Conservation (phyloP, 2,888 invertebrate genomes). For the Lithophane semibrunnea region DNA sequence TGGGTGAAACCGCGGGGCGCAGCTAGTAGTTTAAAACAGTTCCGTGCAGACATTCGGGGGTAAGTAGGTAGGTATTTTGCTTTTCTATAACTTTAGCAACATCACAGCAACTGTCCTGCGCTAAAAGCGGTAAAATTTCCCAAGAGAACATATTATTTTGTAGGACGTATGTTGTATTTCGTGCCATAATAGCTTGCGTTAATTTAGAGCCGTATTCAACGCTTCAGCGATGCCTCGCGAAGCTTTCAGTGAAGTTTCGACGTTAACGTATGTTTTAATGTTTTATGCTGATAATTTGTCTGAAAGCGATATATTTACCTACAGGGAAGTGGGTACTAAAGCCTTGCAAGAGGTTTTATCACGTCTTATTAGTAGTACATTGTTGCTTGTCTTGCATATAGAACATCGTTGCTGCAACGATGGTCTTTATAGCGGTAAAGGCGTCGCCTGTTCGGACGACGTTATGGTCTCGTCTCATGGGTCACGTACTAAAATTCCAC, state of each 20-base stretch:
- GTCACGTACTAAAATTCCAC: conserved; percentile 28
- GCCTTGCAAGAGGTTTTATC: conserved; percentile 64
- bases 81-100: conserved; percentile 1
- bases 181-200: conserved; percentile 29
- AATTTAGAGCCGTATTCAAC: conserved; percentile 32
- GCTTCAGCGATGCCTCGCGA: conserved; percentile 21
- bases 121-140: conserved; percentile 18
- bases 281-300: conserved; percentile 56
- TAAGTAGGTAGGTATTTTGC: background rate
- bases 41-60: background rate
- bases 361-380: conserved; percentile 53
- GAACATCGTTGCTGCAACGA: conserved; percentile 34
- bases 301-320: conserved; percentile 52
- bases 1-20: too few relatives aligned
- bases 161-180: conserved; percentile 23
- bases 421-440: conserved; percentile 63
- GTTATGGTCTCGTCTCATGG: conserved; percentile 2
- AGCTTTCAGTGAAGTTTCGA: conserved; percentile 41
- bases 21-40: too few relatives aligned
- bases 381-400: conserved; percentile 57
- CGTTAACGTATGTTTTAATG: conserved; percentile 41
- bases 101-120: background rate
- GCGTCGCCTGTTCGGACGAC: conserved; percentile 42
- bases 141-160: conserved; percentile 24
- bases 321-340: conserved; percentile 40